These are phyloP conservation scores for Leptoteleia sp. DNA, from an alignment of 1,140 invertebrate species.

Conservation along the genomic window DNA sequence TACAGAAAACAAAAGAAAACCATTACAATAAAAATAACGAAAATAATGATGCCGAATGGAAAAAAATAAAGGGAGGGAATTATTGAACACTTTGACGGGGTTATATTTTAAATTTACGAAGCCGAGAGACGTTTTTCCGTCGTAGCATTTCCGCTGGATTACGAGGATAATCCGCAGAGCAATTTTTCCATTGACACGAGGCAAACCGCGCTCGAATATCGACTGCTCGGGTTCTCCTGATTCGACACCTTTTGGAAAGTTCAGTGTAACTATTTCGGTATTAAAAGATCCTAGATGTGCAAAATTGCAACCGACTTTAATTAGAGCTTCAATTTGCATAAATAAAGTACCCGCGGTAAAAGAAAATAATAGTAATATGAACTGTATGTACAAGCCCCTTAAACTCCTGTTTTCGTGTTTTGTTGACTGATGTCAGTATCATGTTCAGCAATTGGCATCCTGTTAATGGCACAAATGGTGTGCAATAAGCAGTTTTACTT, in stretches of 20 bases:
- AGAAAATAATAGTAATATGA: no score
- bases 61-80: background rate
- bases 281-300: constrained; percentile 21
- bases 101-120: constrained; percentile 32
- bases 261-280: constrained; percentile 16
- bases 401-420: no score
- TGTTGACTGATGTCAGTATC: no score
- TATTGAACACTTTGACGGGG: background rate
- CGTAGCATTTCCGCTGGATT: constrained; percentile 28
- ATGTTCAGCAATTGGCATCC: no score
- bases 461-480: no score
- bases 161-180: constrained; percentile 33
- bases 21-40: no score
- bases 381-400: no score
- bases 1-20: background rate
- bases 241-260: constrained; percentile 25
- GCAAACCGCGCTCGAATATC: constrained; percentile 43
- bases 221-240: constrained; percentile 35
- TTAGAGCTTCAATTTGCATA: no score
- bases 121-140: constrained; percentile 23
- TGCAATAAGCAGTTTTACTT: no score
- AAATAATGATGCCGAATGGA: no score
- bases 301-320: background rate
- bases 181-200: constrained; percentile 47
- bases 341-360: no score